phyloP scores from a whole-genome alignment of 2,113 vertebrate species.

The Arenaria interpres region DNA sequence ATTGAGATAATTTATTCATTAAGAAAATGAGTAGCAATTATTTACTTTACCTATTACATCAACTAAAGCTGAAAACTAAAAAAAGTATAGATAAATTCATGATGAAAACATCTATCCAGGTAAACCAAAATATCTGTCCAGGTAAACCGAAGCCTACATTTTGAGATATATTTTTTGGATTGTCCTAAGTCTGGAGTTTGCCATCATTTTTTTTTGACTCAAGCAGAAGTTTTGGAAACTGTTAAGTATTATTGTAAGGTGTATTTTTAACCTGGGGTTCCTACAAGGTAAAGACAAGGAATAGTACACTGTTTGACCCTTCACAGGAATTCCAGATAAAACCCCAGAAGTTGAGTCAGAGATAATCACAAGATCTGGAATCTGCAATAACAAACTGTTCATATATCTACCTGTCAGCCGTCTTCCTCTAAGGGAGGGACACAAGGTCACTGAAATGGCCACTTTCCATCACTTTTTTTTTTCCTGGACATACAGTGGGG shows the following conservation, averaged over 20 bases:
- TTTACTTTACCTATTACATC: background rate
- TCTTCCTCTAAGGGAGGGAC: constrained; percentile 90
- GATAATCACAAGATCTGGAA: constrained; percentile 98
- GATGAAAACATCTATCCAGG: background rate
- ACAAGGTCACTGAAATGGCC: constrained; percentile 90
- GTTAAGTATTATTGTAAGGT: constrained; percentile 80
- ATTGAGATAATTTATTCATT: background rate
- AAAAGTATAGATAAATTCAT: background rate
- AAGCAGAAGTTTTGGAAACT: constrained; percentile 14
- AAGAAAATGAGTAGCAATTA: background rate
- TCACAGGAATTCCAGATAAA: constrained; percentile 96
- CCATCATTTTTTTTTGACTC: background rate
- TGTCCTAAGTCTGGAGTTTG: background rate
- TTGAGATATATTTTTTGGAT: background rate
- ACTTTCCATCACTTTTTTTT: constrained; percentile 82
- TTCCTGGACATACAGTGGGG: constrained; percentile 55
- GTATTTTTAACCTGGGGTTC: constrained; percentile 83
- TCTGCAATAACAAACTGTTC: constrained; percentile 96
- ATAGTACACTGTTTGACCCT: constrained; percentile 83
- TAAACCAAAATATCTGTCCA: background rate
- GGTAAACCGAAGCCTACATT: background rate
- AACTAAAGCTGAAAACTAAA: background rate
- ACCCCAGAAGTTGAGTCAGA: constrained; percentile 94
- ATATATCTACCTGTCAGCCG: constrained; percentile 99
- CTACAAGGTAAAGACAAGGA: constrained; percentile 84